Percentiles rank a stretch among this genome's conserved stretches.
Conservation (phyloP, 2,888 invertebrate genomes). For the Drosophila niveifrons region DNA sequence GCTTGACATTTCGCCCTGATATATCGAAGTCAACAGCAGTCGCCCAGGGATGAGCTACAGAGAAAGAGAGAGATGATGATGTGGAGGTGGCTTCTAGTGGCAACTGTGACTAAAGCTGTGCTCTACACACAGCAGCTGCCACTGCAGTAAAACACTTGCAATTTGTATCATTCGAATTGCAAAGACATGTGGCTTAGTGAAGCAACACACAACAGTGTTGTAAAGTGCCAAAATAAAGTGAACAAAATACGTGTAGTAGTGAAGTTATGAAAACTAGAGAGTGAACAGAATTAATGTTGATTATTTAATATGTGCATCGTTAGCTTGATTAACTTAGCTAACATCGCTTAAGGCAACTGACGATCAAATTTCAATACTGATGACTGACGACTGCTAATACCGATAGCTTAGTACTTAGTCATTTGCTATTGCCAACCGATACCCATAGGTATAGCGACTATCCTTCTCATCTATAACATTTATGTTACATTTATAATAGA, state of each 20-base stretch:
- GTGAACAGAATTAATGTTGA: too few relatives aligned
- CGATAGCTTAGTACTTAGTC: too few relatives aligned
- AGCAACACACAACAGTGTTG: constrained; percentile 48
- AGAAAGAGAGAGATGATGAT: constrained; percentile 8
- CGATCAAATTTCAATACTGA: too few relatives aligned
- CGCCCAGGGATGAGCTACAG: background rate
- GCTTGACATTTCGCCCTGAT: constrained; percentile 63
- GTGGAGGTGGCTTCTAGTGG: constrained; percentile 9
- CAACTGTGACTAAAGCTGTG: constrained; percentile 1
- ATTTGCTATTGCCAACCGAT: too few relatives aligned
- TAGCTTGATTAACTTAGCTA: too few relatives aligned
- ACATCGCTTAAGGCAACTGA: too few relatives aligned
- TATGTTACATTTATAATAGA: too few relatives aligned
- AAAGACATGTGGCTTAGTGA: constrained; percentile 21
- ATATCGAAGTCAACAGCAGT: constrained; percentile 63
- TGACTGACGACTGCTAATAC: too few relatives aligned
- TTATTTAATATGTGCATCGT: too few relatives aligned
- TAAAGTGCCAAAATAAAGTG: background rate
- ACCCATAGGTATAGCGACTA: too few relatives aligned
- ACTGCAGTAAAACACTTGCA: constrained; percentile 66
- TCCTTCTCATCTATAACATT: too few relatives aligned
- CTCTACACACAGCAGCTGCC: constrained; percentile 65
- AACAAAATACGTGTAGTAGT: background rate
- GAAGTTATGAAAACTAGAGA: too few relatives aligned
- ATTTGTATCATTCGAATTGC: constrained; percentile 45